Evolutionary conservation across 2,888 invertebrate species (phyloP).

Genomic region (Crossocerus cetratus): DNA sequence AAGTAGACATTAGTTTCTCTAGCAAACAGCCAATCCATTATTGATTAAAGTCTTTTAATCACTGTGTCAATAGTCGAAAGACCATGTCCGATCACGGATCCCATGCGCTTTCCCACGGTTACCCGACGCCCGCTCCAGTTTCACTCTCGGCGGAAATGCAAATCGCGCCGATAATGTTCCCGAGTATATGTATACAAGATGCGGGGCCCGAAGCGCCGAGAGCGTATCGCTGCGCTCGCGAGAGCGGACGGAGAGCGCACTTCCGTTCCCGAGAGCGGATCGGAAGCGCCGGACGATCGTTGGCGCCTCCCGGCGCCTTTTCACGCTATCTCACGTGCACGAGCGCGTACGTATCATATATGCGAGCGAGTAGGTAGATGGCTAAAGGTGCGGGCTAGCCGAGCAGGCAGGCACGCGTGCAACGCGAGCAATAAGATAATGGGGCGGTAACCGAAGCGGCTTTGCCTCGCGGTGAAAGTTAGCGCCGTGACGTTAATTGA

Average conservation of each 20-base stretch:
- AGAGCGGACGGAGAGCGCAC: not conserved
- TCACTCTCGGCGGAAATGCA: no score
- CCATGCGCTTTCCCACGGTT: no score
- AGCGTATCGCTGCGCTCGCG: no score
- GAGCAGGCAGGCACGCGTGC: conserved; percentile 46
- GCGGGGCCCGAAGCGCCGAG: no score
- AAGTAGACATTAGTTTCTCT: no score
- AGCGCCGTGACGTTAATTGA: conserved; percentile 61
- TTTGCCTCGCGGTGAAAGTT: conserved; percentile 64
- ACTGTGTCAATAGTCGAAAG: no score
- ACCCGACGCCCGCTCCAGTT: no score
- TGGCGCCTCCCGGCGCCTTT: conserved; percentile 4
- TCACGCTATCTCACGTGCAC: conserved; percentile 30
- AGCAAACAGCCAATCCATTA: no score
- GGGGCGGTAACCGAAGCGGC: conserved; percentile 60
- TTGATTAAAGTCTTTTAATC: no score
- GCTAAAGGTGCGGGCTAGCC: not conserved
- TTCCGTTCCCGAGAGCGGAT: not conserved
- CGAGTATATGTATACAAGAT: no score
- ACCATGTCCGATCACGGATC: no score
- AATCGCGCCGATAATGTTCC: no score
- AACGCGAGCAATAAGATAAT: conserved; percentile 57
- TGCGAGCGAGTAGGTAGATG: not conserved
- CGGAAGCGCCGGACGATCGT: not conserved
- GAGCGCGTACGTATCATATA: conserved; percentile 2